Evolutionary conservation across 2,888 invertebrate genomes (phyloP).

Genomic region (Ischnura elegans): DNA sequence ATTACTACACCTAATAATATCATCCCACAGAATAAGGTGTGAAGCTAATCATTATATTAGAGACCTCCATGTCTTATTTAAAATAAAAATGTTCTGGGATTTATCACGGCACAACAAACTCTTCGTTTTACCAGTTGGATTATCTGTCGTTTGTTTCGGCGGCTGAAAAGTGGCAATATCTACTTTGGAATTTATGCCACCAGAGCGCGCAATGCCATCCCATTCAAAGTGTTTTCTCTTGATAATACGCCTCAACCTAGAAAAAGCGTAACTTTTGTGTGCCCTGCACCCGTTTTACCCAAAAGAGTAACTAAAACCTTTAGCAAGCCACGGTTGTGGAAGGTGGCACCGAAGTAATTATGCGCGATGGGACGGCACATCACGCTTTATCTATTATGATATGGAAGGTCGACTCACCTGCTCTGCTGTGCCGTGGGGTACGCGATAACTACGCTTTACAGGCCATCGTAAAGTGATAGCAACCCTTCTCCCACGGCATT

Average conservation of each 20-base stretch:
- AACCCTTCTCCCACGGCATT: background rate
- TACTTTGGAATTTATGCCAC: background rate
- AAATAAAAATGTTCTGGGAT: too few relatives aligned
- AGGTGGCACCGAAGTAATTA: background rate
- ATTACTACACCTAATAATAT: too few relatives aligned
- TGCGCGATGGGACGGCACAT: background rate
- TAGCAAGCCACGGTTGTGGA: background rate
- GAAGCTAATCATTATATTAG: too few relatives aligned
- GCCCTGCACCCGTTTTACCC: background rate
- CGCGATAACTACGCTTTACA: background rate
- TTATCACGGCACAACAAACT: too few relatives aligned
- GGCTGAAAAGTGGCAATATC: background rate
- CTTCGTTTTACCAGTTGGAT: too few relatives aligned
- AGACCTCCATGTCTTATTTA: too few relatives aligned
- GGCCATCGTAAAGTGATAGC: slow-evolving; percentile 1
- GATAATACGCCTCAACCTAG: background rate
- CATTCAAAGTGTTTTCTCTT: background rate
- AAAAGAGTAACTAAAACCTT: background rate
- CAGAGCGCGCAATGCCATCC: background rate
- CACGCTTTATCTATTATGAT: slow-evolving; percentile 24
- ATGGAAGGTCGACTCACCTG: slow-evolving; percentile 7
- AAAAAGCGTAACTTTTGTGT: background rate
- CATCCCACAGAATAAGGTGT: too few relatives aligned
- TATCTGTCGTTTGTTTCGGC: background rate
- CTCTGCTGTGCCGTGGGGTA: background rate